Evolutionary conservation across 2,797 vertebrate genomes (phyloP), one percentile per base, ranked within the genome.

Genomic region (Chromobotia macracanthus): DNA sequence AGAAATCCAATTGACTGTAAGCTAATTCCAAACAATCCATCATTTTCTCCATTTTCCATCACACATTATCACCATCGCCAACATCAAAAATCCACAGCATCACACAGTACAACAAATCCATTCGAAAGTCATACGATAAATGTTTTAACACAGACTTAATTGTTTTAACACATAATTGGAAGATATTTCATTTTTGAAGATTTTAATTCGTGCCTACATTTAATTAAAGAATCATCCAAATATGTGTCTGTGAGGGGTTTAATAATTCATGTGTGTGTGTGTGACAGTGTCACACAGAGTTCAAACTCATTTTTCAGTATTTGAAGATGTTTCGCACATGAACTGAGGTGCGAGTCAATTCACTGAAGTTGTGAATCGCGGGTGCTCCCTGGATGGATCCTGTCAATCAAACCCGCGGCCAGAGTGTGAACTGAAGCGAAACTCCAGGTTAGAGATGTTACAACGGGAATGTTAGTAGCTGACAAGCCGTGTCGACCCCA

Each of bases 391-490:
- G n/a, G 44, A 18, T 61, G 48, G 55, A 53, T 78, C 46, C 46
- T 64, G 19, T 41, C 2, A 21, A 35, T 71, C 58, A 78, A 21
- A 63, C 10, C 76, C 0, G 6, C 19, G n/a, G 25, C 11, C 3
- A 25, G 21, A 63, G 1, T 38, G 64, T 51, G 76, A 78, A 71
- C 4, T 51, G 58, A 60, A 63, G 67, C 3, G 19, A 71, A 78
- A 41, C 67, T 71, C 46, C 69, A 21, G 66, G 41, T 61, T 51
- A 68, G n/a, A 77, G 44, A 70, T 71, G 66, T 70, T 78, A 71
- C 46, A 23, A 58, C n/a, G 28, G 0, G 6, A 51, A 55, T 71
- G 58, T 64, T 51, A 70, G 74, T 41, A 68, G 67, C 28, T 63
- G 76, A 78, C 67, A 71, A 70, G 76, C 66, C 76, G 0, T 53